Evolutionary conservation across 2,797 vertebrate species (phyloP).

Genomic region (Sorex maritimensis): DNA sequence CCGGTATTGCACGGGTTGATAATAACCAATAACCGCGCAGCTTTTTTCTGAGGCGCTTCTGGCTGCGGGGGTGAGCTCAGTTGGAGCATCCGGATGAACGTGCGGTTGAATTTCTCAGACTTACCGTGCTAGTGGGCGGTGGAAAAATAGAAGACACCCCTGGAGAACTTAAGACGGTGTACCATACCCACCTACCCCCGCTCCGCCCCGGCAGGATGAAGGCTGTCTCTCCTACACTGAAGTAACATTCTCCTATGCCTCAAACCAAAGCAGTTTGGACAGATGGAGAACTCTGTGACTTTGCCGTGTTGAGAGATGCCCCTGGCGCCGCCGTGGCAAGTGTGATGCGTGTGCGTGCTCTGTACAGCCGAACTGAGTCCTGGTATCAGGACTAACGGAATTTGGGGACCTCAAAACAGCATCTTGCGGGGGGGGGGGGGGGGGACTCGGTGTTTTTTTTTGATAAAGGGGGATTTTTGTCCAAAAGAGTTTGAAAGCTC

Average conservation of each 20-base stretch:
- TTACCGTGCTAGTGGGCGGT: accelerated
- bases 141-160: neutral
- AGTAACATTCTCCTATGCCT: neutral
- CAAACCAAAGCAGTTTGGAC: neutral
- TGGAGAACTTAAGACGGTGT: neutral
- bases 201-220: neutral
- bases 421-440: neutral
- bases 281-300: neutral
- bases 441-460: neutral
- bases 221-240: neutral
- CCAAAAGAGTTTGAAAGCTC: constrained; percentile 1
- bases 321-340: neutral
- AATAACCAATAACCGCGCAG: no score
- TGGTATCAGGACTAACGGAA: neutral
- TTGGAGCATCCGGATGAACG: accelerated
- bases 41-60: neutral
- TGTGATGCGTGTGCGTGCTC: neutral
- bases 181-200: no score
- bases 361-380: neutral
- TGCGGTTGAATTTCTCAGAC: neutral
- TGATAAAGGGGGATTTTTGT: neutral
- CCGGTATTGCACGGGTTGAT: accelerated
- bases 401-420: neutral
- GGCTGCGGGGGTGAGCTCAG: accelerated
- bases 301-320: neutral